Conservation (phyloP, 2,888 invertebrate genomes). For the Baronia brevicornis region DNA sequence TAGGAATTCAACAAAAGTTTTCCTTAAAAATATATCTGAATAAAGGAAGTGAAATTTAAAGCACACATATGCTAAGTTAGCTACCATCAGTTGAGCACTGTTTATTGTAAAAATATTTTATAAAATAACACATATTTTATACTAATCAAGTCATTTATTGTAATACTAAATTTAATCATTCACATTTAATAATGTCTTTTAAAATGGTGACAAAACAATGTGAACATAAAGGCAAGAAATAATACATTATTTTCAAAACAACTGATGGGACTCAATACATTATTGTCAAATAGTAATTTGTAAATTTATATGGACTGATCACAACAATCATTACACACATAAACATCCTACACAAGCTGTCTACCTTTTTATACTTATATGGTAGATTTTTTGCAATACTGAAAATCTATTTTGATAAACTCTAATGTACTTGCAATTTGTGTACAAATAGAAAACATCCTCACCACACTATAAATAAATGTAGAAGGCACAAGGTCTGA, state of each 20-base stretch:
- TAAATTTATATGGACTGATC: conserved; percentile 8
- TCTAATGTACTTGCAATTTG: conserved; percentile 8
- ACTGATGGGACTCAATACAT: conserved; percentile 43
- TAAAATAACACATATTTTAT: conserved; percentile 9
- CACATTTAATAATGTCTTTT: conserved; percentile 14
- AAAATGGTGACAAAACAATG: conserved; percentile 12
- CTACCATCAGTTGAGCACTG: no score
- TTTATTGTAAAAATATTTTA: neutral
- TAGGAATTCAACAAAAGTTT: no score
- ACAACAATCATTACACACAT: conserved; percentile 7
- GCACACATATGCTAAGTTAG: no score
- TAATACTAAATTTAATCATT: conserved; percentile 15
- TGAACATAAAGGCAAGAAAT: conserved; percentile 43
- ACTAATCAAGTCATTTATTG: conserved; percentile 11
- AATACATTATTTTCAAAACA: conserved; percentile 28
- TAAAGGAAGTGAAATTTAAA: no score
- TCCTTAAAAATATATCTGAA: no score
- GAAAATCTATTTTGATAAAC: no score
- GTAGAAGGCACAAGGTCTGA: conserved; percentile 28
- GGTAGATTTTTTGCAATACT: conserved; percentile 5
- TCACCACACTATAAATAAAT: conserved; percentile 13
- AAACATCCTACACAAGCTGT: conserved; percentile 7
- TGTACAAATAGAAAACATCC: conserved; percentile 3
- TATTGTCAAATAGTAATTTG: conserved; percentile 38
- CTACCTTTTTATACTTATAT: conserved; percentile 9